Evolutionary conservation across 2,113 vertebrate genomes (phyloP), one percentile per base, ranked within the genome.

Genomic region (Solenodon paradoxus): DNA sequence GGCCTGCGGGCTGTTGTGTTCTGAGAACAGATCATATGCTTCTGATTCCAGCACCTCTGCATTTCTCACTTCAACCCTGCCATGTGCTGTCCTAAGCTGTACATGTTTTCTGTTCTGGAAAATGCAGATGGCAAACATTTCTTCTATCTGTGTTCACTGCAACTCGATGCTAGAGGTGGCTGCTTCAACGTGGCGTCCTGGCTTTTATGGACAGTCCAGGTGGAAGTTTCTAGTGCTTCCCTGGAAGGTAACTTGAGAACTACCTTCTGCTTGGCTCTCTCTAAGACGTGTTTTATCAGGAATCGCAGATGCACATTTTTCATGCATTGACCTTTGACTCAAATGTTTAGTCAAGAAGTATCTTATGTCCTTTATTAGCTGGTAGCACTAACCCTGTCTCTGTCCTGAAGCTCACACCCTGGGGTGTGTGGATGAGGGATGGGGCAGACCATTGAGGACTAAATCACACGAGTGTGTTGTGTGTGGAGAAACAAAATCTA

Each of bases 11-110:
- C 11, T 11, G 55, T 3, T 40, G 66, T 8, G 19, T 17, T 40
- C 35, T 20, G 11, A 19, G 35, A 7, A 5, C 4, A 11, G 55
- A 49, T 1, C 12, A 2, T 15, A 11, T 8, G 15, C n/a, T 8
- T 78, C 13, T 16, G 30, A 45, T 24, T 42, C 24, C 63, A 40
- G 1, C 35, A 45, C 16, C n/a, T 82, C 6, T 69, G 38, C 42
- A 32, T 59, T 83, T 82, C 47, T 42, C 0, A 17, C 42, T 20
- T 28, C 26, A 42, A 63, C 68, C 20, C 49, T 59, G 15, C 42
- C 20, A 6, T 38, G 53, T 26, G 4, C 3, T n/a, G 16, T 20
- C 5, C 15, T 77, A 35, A 63, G 9, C 2, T 19, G 24, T 28
- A 7, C 45, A 2, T 64, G 19, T 59, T 71, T 78, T 38, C 9